Evolutionary conservation across 2,888 invertebrate genomes (phyloP), one percentile per base, ranked within the genome.

Genomic region (Lithophane ornitopus): DNA sequence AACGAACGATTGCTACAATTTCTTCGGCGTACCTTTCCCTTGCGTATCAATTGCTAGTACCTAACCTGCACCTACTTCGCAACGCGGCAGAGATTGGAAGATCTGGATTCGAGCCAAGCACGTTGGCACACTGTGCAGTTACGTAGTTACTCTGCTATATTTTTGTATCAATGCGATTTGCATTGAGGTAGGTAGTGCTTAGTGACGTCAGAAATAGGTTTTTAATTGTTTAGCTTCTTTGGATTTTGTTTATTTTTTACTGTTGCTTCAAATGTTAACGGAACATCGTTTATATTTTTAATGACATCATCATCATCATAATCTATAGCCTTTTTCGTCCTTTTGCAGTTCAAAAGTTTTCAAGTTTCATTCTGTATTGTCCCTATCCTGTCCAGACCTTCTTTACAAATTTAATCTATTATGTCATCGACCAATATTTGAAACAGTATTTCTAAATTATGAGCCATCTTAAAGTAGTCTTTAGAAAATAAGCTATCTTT

Each of bases 81-180:
- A 82, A 76, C 68, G n/a, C 70, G 59, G 72, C 63, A 74, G 81
- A 74, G 71, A 83, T 81, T 46, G 65, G 54, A 58, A 41, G 73
- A 85, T 85, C 81, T 83, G 82, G 82, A 83, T 26, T 4, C 34
- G 26, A n/a, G 85, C 82, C 82, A 83, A 74, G n/a, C 46, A 58
- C 19, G 61, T 83, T 81, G 85, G 82, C 85, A 69, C 81, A 82
- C 46, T 34, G 6, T 7, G 8, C 26, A 9, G 34, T 80, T 80
- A 46, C 76, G 68, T 82, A 46, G 74, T 14, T 34, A 49, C 49
- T 65, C n/a, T 74, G 49, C 11, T 70, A 56, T 80, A 75, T 61
- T 71, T 84, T 71, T 75, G 59, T 58, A 54, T 69, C 39, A 76
- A 76, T 66, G 34, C 44, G 52, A 76, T 66, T n/a, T 39, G 52